These are phyloP conservation scores for Microplitis demolitor DNA, from an alignment of 1,140 invertebrate species.

Conservation along the genomic window DNA sequence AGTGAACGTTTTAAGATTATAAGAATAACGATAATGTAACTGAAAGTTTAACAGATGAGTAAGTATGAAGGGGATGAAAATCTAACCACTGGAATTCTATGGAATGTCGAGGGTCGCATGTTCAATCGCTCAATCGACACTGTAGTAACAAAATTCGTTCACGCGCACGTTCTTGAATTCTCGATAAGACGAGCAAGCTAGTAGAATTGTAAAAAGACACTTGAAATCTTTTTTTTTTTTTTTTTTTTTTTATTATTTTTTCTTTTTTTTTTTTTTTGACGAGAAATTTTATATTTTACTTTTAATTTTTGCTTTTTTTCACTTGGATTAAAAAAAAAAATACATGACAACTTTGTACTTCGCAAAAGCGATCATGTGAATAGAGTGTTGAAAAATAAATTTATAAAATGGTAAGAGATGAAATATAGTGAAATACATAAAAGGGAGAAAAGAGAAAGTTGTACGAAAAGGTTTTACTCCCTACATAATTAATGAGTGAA, in stretches of 20 bases:
- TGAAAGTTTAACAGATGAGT: constrained; percentile 8
- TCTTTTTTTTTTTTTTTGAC: too few species aligned
- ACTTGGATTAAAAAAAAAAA: too few species aligned
- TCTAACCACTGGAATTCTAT: constrained; percentile 1
- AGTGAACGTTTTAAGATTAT: background rate
- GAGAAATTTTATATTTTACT: too few species aligned
- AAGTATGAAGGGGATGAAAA: constrained; percentile 1
- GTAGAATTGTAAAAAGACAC: constrained; percentile 2
- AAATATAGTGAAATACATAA: background rate
- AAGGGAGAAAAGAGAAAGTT: background rate
- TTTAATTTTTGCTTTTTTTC: too few species aligned
- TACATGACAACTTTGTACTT: background rate
- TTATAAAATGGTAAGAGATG: background rate
- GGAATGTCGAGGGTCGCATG: constrained; percentile 8
- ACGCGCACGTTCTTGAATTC: constrained; percentile 16
- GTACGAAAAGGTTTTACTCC: background rate
- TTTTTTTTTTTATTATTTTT: background rate
- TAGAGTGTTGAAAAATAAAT: background rate
- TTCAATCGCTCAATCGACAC: constrained; percentile 19
- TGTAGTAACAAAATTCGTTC: constrained; percentile 16
- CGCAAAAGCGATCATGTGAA: background rate
- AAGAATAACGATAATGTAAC: background rate
- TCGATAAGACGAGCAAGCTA: background rate
- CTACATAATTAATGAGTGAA: constrained; percentile 28
- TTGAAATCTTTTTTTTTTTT: constrained; percentile 18